Conservation (phyloP, 2,797 vertebrate species). For the Sebastes itinus region DNA sequence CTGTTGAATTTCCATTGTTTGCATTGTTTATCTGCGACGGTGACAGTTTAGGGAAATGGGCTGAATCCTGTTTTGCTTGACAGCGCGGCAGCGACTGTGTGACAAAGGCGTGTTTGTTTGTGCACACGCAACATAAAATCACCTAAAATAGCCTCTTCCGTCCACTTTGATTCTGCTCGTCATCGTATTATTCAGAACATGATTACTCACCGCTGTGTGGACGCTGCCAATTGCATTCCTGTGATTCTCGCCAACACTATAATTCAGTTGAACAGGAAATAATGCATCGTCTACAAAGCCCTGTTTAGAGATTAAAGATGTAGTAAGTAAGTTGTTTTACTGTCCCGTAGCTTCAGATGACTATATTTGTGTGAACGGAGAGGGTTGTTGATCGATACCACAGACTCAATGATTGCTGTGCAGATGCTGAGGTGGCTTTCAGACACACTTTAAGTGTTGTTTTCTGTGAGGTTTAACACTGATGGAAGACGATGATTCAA, state of each 20-base stretch:
- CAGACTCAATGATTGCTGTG: neutral
- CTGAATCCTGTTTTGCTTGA: constrained; percentile 62
- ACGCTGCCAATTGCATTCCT: constrained; percentile 49
- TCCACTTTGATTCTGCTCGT: constrained; percentile 56
- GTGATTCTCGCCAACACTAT: constrained; percentile 38
- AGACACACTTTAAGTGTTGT: neutral
- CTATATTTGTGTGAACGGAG: neutral
- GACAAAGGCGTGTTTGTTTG: constrained; percentile 58
- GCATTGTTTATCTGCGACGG: constrained; percentile 49
- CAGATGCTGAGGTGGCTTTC: neutral
- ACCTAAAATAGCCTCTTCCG: constrained; percentile 65
- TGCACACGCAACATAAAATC: constrained; percentile 49
- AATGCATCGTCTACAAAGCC: constrained; percentile 12
- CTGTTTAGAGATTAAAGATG: constrained; percentile 21
- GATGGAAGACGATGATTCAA: neutral
- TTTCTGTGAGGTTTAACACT: neutral
- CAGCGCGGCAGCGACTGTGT: constrained; percentile 43
- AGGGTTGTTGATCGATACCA: neutral
- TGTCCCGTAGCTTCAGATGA: neutral
- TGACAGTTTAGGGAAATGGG: constrained; percentile 59
- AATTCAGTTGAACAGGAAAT: constrained; percentile 47
- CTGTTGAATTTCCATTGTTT: constrained; percentile 62
- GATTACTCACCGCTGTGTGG: constrained; percentile 62
- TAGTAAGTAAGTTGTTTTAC: constrained; percentile 11
- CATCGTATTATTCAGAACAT: constrained; percentile 59